Conservation (phyloP, 2,888 invertebrate species). For the Synanthedon myopaeformis region DNA sequence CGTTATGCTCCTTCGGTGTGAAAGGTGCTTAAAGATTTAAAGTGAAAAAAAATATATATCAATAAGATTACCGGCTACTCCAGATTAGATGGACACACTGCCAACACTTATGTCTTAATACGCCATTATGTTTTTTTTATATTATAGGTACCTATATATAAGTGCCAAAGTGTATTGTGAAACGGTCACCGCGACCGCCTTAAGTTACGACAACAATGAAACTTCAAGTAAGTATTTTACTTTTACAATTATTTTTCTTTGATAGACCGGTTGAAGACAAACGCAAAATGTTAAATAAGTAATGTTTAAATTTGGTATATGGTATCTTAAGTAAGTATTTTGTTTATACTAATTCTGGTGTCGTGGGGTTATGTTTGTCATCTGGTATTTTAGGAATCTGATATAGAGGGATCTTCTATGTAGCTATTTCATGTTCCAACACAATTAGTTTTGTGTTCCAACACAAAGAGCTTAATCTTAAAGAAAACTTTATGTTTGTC, state of each 20-base stretch:
- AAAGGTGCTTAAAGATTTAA: neutral
- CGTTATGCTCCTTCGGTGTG: neutral
- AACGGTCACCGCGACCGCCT: neutral
- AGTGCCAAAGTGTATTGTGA: neutral
- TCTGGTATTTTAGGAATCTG: too few relatives aligned
- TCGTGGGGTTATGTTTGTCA: too few relatives aligned
- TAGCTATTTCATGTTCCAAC: neutral
- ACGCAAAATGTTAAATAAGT: neutral
- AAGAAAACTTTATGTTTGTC: neutral
- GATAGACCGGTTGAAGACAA: neutral
- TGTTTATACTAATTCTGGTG: too few relatives aligned
- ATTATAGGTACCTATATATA: too few relatives aligned
- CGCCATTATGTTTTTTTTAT: neutral
- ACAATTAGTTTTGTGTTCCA: neutral
- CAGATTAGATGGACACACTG: constrained; percentile 6
- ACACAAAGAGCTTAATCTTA: neutral
- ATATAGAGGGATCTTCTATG: too few relatives aligned
- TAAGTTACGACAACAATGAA: neutral
- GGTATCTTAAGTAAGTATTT: too few relatives aligned
- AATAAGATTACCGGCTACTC: constrained; percentile 11
- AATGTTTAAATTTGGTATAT: too few relatives aligned
- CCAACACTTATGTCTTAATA: constrained; percentile 11
- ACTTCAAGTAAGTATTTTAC: neutral
- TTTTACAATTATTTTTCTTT: neutral
- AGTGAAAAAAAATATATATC: constrained; percentile 7